phyloP scores from a whole-genome alignment of 1,140 invertebrate species.

The Anthonomus grandis region DNA sequence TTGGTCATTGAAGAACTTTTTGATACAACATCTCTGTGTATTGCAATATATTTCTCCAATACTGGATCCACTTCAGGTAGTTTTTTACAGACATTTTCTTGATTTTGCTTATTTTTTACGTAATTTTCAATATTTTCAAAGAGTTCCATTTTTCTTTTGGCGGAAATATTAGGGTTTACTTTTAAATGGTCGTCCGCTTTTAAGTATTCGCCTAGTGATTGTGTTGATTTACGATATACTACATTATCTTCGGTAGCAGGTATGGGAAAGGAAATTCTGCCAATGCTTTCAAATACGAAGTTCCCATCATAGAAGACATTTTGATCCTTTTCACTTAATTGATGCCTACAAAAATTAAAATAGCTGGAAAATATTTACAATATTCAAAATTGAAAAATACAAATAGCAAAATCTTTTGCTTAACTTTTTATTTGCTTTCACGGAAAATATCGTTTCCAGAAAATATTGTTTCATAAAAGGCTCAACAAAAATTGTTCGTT shows the following conservation, averaged over 20 bases:
- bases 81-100: neutral
- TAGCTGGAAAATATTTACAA: too few species aligned
- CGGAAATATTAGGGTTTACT: neutral
- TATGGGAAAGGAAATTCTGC: neutral
- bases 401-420: too few species aligned
- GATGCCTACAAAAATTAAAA: too few species aligned
- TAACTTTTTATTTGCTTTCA: too few species aligned
- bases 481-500: too few species aligned
- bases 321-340: too few species aligned
- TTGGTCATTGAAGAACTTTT: neutral
- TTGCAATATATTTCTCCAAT: neutral
- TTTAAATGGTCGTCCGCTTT: neutral
- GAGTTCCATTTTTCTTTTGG: neutral
- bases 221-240: neutral
- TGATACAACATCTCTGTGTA: neutral
- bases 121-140: neutral
- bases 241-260: neutral
- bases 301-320: neutral
- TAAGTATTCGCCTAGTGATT: too few species aligned
- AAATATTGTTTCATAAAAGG: too few species aligned
- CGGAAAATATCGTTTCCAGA: too few species aligned
- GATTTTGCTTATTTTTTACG: neutral
- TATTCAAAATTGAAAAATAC: too few species aligned
- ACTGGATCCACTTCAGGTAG: neutral
- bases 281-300: neutral